Evolutionary conservation across 2,113 vertebrate genomes (phyloP).

Genomic region (Xenus cinereus): DNA sequence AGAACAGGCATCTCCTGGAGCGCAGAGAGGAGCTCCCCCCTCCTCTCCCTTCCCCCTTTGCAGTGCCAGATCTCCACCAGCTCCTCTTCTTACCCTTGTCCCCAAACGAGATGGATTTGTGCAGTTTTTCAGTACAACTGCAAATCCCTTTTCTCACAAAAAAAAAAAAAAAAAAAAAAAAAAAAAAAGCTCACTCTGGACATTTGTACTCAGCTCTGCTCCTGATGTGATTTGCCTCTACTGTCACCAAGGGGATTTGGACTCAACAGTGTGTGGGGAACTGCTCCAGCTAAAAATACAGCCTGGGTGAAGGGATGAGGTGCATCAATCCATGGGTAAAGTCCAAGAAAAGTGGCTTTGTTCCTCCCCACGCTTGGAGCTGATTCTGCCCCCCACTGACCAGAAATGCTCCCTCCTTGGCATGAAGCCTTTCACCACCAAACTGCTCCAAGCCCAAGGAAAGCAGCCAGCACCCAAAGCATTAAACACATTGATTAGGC

Average conservation of each 20-base stretch:
- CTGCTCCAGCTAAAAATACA: not conserved
- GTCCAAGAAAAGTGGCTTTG: not conserved
- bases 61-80: not conserved
- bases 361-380: not conserved
- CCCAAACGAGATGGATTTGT: not conserved
- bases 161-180: not conserved
- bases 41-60: fast-evolving
- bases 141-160: not conserved
- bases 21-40: not conserved
- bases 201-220: not conserved
- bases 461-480: not conserved
- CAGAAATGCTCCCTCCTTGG: not conserved
- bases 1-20: fast-evolving
- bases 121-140: not conserved
- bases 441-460: not conserved
- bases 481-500: not conserved
- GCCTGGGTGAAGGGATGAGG: not conserved
- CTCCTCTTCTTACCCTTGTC: not conserved
- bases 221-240: not conserved
- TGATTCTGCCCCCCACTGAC: not conserved
- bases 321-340: not conserved
- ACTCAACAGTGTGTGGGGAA: not conserved
- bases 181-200: not conserved
- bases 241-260: not conserved
- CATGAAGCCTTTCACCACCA: not conserved